Evolutionary conservation across 2,113 vertebrate species (phyloP).

Genomic region (Leuciscus idus): DNA sequence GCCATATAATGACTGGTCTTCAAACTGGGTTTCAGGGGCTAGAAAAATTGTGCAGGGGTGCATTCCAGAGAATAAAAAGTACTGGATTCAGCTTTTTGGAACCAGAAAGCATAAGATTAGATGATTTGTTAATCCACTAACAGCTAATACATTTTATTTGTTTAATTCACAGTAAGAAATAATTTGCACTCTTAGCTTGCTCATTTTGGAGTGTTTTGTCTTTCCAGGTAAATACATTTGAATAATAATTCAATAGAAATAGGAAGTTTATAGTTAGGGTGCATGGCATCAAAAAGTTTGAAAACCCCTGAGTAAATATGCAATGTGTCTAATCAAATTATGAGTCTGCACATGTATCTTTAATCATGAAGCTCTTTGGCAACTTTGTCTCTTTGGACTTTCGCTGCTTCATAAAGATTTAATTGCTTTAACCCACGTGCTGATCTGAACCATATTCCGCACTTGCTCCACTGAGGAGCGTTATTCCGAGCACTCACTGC

Average conservation of each 20-base stretch:
- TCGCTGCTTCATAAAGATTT: constrained; percentile 16
- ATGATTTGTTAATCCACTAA: not conserved
- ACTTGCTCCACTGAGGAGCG: constrained; percentile 9
- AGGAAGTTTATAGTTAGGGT: not conserved
- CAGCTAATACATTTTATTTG: not conserved
- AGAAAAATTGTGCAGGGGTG: not conserved
- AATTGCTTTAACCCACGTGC: constrained; percentile 40
- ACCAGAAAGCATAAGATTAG: not conserved
- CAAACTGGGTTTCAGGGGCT: no score
- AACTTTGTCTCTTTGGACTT: constrained; percentile 13
- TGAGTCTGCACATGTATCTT: not conserved
- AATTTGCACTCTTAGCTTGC: not conserved
- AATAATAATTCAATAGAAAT: not conserved
- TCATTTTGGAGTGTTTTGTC: not conserved
- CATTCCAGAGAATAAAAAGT: not conserved
- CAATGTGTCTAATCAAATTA: not conserved
- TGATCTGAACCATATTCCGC: constrained; percentile 28
- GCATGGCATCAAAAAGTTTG: not conserved
- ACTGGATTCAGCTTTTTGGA: not conserved
- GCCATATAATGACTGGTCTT: no score
- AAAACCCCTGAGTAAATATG: not conserved
- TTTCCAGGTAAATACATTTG: not conserved
- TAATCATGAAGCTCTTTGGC: not conserved
- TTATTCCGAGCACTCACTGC: constrained; percentile 26
- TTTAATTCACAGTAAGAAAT: not conserved